Base-by-base conservation (phyloP, 2,113 vertebrate species). In the Pycnonotus jocosus region DNA sequence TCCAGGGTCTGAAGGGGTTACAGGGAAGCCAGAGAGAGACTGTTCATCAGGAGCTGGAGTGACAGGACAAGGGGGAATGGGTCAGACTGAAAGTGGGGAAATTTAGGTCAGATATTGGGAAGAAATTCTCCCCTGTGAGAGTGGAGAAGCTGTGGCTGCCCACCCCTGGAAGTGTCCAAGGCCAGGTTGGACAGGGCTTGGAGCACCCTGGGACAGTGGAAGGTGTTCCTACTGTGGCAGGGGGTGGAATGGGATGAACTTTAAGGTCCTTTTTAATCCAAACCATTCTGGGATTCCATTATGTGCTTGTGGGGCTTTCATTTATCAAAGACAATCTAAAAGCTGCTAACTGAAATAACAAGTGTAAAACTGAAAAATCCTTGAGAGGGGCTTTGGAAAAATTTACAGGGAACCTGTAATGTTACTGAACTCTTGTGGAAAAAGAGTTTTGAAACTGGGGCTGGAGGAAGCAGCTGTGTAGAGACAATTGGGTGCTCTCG, bases 161-260 rank as follows among this genome's bases (percentile, higher is more conserved):
- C 45, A 31, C 7, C 38, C 53, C n/a, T 76, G 79, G 12, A 0
- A 20, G 25, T 42, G 62, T 10, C 56, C 42, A 42, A 48, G 62
- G 31, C 31, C 22, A 6, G 61, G 35, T 0, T 76, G 54, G 60
- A 37, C 1, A 0, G 60, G 51, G 23, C 37, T 66, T 6, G n/a
- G 62, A 77, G 71, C 47, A 27, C 0, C 3, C 5, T 56, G 48
- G 31, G 31, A 11, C 5, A 10, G 7, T 42, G 19, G 31, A 23
- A 56, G 9, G 3, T 37, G 71, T 42, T 56, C 25, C 25, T 90
- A 25, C 12, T 18, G 2, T 33, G n/a, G 61, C 54, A 90, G 15
- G 9, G 7, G 15, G 0, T 47, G 27, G 15, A 7, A 42, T 11
- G 3, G 27, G 42, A 8, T 56, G 31, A 1, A 3, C 27, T 70